Base-by-base conservation (phyloP, 2,888 invertebrate species). In the Spatulosminthurus flaviceps region DNA sequence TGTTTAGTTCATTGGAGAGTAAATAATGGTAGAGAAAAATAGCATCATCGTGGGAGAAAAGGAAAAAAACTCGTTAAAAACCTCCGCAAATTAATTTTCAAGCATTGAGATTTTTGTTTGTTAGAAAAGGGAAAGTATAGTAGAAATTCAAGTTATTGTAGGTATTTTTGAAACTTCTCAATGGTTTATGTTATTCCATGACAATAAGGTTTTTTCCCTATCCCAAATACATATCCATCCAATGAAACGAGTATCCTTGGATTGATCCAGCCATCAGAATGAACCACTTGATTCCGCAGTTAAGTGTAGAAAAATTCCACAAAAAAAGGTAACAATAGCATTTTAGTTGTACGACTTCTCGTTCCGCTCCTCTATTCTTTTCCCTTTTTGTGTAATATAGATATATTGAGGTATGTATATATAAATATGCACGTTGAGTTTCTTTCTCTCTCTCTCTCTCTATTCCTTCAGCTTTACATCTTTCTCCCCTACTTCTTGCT, bases 361-460 rank as follows among this genome's bases (percentile, higher is more conserved):
- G n/a, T n/a, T 51, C 19, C 51, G 5, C n/a, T 51, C 13, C 7
- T 13, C 13, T 41, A 9, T 41, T 13, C 41, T 41, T 13, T 9
- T 41, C 41, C 41, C 9, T 41, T 41, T 41, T 41, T 41, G 9
- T 41, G 13, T 41, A 9, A 9, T 41, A 13, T 41, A 7, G 41
- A 66, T n/a, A n/a, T n/a, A n/a, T n/a, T n/a, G n/a, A n/a, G n/a
- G n/a, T 64, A 24, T 64, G 2, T 24, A 13, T 64, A 24, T 64
- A 24, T 21, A 64, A n/a, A 64, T 64, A 21, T 24, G 64, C 13
- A n/a, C 22, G 1, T 21, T 13, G 0, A 22, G 24, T 72, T 7
- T 43, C 43, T 72, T 19, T 24, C 42, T 72, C 51, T 42, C 69
- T 21, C 19, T 70, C 70, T 41, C 70, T 34, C 34, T 41, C 41